A percentile compares a stretch with the other conserved stretches of the same genome.
Conservation (phyloP, 2,888 invertebrate species). For the Ptychoptera albimana region DNA sequence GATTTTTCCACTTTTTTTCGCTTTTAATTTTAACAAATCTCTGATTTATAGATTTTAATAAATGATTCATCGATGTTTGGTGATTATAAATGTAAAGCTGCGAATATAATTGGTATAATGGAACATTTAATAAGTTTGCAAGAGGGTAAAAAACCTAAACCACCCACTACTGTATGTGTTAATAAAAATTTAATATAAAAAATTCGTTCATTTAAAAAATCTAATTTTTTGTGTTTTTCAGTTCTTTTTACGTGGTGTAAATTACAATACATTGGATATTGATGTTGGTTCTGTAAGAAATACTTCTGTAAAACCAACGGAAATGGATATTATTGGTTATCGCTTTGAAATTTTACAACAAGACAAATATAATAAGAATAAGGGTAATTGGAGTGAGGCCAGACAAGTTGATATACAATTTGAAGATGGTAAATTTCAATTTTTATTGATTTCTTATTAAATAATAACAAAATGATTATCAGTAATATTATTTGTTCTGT, state of each 20-base stretch:
- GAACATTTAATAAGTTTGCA: slow-evolving; percentile 33
- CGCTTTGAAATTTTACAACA: slow-evolving; percentile 28
- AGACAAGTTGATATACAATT: slow-evolving; percentile 25
- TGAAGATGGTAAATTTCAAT: slow-evolving; percentile 23
- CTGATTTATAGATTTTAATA: slow-evolving; percentile 10
- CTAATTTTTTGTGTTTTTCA: slow-evolving; percentile 9
- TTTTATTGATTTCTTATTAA: background rate
- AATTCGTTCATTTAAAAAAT: background rate
- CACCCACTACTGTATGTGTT: slow-evolving; percentile 22
- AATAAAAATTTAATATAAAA: too few relatives aligned
- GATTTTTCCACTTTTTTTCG: background rate
- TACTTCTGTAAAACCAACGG: slow-evolving; percentile 18
- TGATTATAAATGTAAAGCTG: slow-evolving; percentile 36
- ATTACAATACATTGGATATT: slow-evolving; percentile 30
- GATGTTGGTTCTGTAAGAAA: slow-evolving; percentile 24
- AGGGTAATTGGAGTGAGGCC: slow-evolving; percentile 28
- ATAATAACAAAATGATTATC: too few relatives aligned
- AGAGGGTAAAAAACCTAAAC: slow-evolving; percentile 36
- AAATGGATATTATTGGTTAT: slow-evolving; percentile 28
- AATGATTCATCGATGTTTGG: slow-evolving; percentile 28
- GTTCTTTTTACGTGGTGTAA: slow-evolving; percentile 25
- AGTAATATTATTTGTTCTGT: background rate
- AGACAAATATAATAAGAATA: slow-evolving; percentile 24
- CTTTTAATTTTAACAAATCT: background rate
- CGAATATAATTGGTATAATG: slow-evolving; percentile 34